Percentiles rank a stretch among this genome's conserved stretches.
These are phyloP conservation scores for Callosobruchus maculatus DNA, from an alignment of 2,888 invertebrate species.

Conservation along the genomic window DNA sequence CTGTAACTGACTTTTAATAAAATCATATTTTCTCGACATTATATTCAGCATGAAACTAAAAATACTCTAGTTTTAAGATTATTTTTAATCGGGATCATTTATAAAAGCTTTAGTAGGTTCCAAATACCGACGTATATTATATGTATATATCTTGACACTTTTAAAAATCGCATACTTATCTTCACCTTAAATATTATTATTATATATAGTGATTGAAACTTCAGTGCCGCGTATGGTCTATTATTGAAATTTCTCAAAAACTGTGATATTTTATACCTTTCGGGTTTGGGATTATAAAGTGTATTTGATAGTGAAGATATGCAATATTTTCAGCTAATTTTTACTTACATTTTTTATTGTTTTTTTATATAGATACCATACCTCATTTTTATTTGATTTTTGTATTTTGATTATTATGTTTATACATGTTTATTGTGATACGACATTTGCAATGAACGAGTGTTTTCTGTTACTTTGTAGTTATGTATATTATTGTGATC, in stretches of 20 bases:
- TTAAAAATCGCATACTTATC: neutral
- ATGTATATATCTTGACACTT: neutral
- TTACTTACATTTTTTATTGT: neutral
- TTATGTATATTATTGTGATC: neutral
- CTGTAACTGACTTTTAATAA: too few species aligned
- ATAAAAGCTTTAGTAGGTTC: too few species aligned
- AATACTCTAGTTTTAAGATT: too few species aligned
- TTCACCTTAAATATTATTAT: too few species aligned
- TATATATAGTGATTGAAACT: too few species aligned
- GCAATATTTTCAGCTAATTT: neutral
- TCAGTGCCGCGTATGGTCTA: neutral
- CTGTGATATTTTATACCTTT: neutral
- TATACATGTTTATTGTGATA: neutral
- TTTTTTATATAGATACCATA: neutral
- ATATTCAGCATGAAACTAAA: too few species aligned
- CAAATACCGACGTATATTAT: neutral
- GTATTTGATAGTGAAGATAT: neutral
- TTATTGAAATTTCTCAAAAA: neutral
- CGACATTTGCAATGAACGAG: neutral
- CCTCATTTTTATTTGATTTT: too few species aligned
- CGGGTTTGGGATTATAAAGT: neutral
- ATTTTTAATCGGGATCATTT: too few species aligned
- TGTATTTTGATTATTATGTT: neutral
- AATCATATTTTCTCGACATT: too few species aligned
- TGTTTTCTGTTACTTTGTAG: neutral